Evolutionary conservation across 2,888 invertebrate genomes (phyloP), one percentile per base, ranked within the genome.

Genomic region (Callimorpha dominula): DNA sequence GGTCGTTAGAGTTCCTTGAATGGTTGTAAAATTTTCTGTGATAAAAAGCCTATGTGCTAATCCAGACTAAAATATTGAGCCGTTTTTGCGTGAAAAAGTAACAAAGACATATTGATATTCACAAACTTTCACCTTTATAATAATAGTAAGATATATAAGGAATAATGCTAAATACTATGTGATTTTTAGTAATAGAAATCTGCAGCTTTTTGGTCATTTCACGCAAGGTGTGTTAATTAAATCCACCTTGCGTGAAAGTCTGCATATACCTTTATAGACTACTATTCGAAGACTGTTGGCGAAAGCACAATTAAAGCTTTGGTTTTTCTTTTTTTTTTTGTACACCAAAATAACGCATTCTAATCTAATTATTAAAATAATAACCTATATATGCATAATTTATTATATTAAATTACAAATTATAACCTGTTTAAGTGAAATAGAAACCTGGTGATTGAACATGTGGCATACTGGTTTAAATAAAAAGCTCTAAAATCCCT

Each of bases 351-450:
- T 82, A 31, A 1, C 31, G 31, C 31, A 31, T 31, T 31, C 31
- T 31, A 31, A 31, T 31, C 80, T 79, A 77, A 82, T 83, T 78
- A 84, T 81, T 72, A 74, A 81, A 82, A 84, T 79, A 84, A 78
- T 81, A 75, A 75, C 77, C 78, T 79, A 78, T 78, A 74, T 77
- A 75, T 72, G 77, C 43, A 46, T 46, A 46, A 46, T 14, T 50
- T n/a, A 2, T 7, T 5, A 54, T 54, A 1, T 31, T 31, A 31
- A 31, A 31, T 1, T 31, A 31, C 31, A 31, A 31, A 31, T 31
- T 31, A 46, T 46, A 46, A 46, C 43, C 43, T 46, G 43, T 46
- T 46, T 9, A 46, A 46, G 6, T 46, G 43, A 46, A 6, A 46
- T 46, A 46, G 43, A 46, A 46, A 46, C 43, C 43, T 6, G 6